Conservation (phyloP, 2,888 invertebrate species). For the Apodemia duryi region DNA sequence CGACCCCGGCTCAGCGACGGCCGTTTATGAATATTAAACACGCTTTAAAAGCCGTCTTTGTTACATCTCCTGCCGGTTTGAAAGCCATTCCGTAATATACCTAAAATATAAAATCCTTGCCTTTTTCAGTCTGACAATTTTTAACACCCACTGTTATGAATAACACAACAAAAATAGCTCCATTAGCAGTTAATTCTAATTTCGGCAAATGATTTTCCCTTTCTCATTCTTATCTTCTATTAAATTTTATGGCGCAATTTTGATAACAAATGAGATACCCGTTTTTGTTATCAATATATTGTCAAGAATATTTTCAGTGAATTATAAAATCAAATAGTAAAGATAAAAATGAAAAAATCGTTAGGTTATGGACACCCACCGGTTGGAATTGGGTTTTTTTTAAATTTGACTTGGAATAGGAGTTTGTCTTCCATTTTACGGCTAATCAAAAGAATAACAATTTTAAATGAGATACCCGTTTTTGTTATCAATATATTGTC, state of each 20-base stretch:
- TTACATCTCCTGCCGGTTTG: background rate
- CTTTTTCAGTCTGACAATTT: background rate
- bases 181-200: conserved; percentile 11
- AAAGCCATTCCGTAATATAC: conserved; percentile 10
- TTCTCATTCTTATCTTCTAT: background rate
- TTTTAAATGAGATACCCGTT: too few relatives aligned
- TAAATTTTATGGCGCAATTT: background rate
- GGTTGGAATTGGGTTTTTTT: too few relatives aligned
- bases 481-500: too few relatives aligned
- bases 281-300: too few relatives aligned
- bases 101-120: conserved; percentile 11
- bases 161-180: conserved; percentile 11
- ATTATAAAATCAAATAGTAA: too few relatives aligned
- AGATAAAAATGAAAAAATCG: too few relatives aligned
- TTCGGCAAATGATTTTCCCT: background rate
- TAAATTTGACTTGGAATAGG: too few relatives aligned
- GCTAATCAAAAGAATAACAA: too few relatives aligned
- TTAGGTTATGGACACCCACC: too few relatives aligned
- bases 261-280: background rate
- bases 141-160: background rate
- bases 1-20: conserved; percentile 3
- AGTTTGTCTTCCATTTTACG: too few relatives aligned
- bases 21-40: conserved; percentile 14
- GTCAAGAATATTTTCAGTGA: too few relatives aligned
- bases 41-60: conserved; percentile 9